A percentile compares a stretch with the other conserved stretches of the same genome.
Conservation (phyloP, 2,797 vertebrate species). For the Simalia tracyae region DNA sequence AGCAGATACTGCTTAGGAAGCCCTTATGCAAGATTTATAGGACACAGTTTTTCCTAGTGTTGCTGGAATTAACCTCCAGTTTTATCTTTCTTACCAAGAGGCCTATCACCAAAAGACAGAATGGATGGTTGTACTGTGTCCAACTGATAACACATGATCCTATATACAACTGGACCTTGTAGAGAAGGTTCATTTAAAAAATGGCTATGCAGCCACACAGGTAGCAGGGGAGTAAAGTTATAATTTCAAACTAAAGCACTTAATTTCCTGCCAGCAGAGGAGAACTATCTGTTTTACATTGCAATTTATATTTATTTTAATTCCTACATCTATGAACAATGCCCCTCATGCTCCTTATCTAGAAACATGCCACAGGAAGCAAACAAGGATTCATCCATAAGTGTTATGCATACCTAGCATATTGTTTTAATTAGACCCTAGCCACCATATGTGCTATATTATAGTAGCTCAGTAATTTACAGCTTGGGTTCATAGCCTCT, state of each 20-base stretch:
- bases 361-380: not conserved
- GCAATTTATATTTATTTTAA: not conserved
- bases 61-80: not conserved
- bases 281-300: not conserved
- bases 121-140: too few species aligned
- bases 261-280: not conserved
- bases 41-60: not conserved
- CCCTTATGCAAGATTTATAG: not conserved
- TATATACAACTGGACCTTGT: too few species aligned
- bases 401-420: not conserved
- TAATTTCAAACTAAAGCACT: not conserved
- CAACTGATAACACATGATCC: too few species aligned
- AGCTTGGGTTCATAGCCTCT: not conserved
- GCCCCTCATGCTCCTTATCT: not conserved
- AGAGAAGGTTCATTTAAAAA: not conserved
- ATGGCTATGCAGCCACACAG: not conserved
- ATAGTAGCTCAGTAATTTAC: not conserved
- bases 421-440: not conserved
- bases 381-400: not conserved
- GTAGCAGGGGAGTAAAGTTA: not conserved
- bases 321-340: not conserved
- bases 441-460: not conserved
- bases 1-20: not conserved
- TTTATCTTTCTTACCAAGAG: not conserved
- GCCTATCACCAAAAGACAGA: not conserved